phyloP scores from a whole-genome alignment of 2,888 invertebrate species.

The Cephalotes varians region DNA sequence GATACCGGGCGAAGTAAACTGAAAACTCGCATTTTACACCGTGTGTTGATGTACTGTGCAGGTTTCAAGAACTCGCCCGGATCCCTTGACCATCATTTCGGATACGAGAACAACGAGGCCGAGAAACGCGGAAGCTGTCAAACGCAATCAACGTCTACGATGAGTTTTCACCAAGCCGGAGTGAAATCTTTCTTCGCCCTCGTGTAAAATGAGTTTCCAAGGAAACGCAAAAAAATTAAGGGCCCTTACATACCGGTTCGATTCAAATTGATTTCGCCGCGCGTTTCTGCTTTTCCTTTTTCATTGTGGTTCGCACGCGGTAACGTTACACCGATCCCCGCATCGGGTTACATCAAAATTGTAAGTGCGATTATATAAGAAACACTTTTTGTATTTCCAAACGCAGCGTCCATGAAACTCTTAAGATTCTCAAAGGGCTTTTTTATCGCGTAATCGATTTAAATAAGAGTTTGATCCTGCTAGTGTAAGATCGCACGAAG shows the following conservation, averaged over 20 bases:
- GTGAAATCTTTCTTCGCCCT: conserved; percentile 62
- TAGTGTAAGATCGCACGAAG: background rate
- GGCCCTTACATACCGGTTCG: conserved; percentile 73
- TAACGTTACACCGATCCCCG: conserved; percentile 76
- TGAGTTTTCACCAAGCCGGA: conserved; percentile 68
- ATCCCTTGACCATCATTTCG: conserved; percentile 18
- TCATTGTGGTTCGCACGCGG: conserved; percentile 78
- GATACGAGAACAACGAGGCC: conserved; percentile 41
- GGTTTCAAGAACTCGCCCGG: background rate
- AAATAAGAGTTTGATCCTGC: background rate
- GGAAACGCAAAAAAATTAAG: conserved; percentile 70
- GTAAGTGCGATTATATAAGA: conserved; percentile 74
- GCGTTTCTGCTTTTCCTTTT: conserved; percentile 74
- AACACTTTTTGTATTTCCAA: conserved; percentile 40
- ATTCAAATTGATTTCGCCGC: conserved; percentile 79
- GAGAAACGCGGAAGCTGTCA: conserved; percentile 82
- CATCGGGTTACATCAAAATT: conserved; percentile 79
- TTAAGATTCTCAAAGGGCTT: background rate
- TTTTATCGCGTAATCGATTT: background rate
- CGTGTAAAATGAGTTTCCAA: conserved; percentile 72
- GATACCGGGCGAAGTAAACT: background rate
- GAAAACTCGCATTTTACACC: background rate
- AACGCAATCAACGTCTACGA: conserved; percentile 79
- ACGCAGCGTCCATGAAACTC: background rate
- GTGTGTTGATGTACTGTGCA: background rate